Evolutionary conservation across 2,888 invertebrate species (phyloP), one percentile per base, ranked within the genome.

Genomic region (Ashinkailepas kermadecensis): DNA sequence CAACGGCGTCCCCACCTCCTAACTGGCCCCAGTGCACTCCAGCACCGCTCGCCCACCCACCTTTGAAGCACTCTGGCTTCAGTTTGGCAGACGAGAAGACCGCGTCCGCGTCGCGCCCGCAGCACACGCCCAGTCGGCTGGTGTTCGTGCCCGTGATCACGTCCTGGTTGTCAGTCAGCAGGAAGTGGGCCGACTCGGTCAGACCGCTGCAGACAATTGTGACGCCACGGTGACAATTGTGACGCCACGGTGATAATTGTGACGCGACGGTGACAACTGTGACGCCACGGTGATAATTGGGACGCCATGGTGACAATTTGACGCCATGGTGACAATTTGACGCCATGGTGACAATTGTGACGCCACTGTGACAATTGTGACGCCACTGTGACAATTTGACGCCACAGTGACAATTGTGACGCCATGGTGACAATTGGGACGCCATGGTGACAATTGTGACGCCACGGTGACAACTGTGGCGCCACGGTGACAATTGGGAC

Each of bases 131-230:
- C 85, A 96, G 93, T 62, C 95, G 91, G 87, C 97, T 98, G 83
- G 95, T 96, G 0, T 96, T 96, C 0, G 97, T 97, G 59, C 95
- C 97, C 12, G 95, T 93, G 83, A 97, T 92, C 83, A 98, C 89
- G 87, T 95, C 94, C 85, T 91, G 90, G 86, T 93, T 92, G 88
- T 94, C 93, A 74, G 92, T 90, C 74, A 92, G 91, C 83, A 96
- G 90, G 86, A 95, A 95, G 88, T 97, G 96, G 4, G 96, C 95
- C 0, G 97, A 96, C 87, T 97, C 97, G 2, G 95, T 93, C 81
- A 93, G 93, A 83, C 96, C 96, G 89, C 95, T 95, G 88, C 6
- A 39, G 70, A 39, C 39, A 39, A 39, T 39, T 39, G 39, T 39
- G 39, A 4, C 39, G 39, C 4, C 2, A 39, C 39, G 1, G 39